Evolutionary conservation across 2,797 vertebrate genomes (phyloP).

Genomic region (Leptatherina wallacei): DNA sequence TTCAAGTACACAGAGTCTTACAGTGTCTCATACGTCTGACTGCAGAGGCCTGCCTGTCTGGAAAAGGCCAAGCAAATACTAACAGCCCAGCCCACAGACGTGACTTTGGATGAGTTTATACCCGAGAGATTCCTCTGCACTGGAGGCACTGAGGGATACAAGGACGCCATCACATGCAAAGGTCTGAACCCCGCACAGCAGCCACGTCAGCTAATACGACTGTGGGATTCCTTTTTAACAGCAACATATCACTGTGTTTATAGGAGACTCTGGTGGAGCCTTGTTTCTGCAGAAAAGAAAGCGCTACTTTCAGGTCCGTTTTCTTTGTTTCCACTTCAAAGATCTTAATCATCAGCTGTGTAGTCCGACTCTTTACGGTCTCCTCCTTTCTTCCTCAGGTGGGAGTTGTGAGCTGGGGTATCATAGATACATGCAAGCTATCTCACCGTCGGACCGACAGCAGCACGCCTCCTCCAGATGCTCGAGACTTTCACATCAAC

Average conservation of each 20-base stretch:
- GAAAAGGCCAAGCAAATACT: constrained; percentile 62
- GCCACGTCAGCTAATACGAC: not conserved
- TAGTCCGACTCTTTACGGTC: not conserved
- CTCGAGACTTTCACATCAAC: constrained; percentile 83
- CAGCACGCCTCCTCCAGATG: constrained; percentile 34
- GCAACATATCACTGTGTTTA: constrained; percentile 1
- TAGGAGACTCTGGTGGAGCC: constrained; percentile 84
- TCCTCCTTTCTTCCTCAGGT: constrained; percentile 60
- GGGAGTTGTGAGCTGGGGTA: constrained; percentile 83
- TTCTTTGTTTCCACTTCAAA: not conserved
- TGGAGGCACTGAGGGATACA: constrained; percentile 62
- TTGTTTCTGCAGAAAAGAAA: constrained; percentile 78
- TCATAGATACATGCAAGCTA: constrained; percentile 31
- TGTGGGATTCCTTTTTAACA: not conserved
- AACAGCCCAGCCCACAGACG: constrained; percentile 40
- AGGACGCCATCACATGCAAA: constrained; percentile 71
- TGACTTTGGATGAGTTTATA: constrained; percentile 76
- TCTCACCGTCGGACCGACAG: accelerated
- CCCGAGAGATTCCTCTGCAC: constrained; percentile 78
- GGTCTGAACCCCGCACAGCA: constrained; percentile 56
- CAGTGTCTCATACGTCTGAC: not conserved
- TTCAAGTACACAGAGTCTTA: not conserved
- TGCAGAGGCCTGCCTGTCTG: constrained; percentile 77
- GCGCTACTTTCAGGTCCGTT: constrained; percentile 81
- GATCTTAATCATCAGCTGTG: not conserved